Conservation (phyloP, 2,888 invertebrate species). For the Trachelus stipa region DNA sequence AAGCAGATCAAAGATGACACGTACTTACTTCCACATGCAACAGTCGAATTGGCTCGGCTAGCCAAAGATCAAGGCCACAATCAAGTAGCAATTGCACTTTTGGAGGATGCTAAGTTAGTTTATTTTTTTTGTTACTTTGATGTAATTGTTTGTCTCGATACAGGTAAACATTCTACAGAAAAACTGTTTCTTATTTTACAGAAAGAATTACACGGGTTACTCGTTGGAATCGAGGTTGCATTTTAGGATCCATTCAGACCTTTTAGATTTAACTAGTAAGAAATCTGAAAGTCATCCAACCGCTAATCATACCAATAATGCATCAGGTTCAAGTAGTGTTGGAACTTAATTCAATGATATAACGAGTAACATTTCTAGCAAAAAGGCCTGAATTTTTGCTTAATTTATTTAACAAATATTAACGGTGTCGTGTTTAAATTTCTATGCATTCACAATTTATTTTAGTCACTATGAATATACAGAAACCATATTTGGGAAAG, state of each 20-base stretch:
- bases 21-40: conserved; percentile 87
- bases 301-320: not conserved
- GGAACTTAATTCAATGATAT: not conserved
- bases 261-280: conserved; percentile 67
- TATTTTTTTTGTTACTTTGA: conserved; percentile 10
- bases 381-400: not conserved
- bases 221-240: conserved; percentile 89
- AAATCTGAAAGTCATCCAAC: conserved; percentile 38
- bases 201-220: conserved; percentile 90
- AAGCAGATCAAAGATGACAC: conserved; percentile 83
- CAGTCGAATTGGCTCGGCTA: conserved; percentile 87
- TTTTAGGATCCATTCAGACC: conserved; percentile 86
- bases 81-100: conserved; percentile 75
- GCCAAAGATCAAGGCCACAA: conserved; percentile 77
- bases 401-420: not conserved
- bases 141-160: not conserved
- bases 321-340: not conserved
- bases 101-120: conserved; percentile 86
- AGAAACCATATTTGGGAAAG: not conserved
- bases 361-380: not conserved
- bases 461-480: not conserved
- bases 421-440: not conserved
- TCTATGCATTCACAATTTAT: not conserved
- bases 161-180: not conserved
- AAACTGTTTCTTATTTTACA: conserved; percentile 61